Evolutionary conservation across 2,888 invertebrate genomes (phyloP), one percentile per base, ranked within the genome.

Genomic region (Pocota personata): DNA sequence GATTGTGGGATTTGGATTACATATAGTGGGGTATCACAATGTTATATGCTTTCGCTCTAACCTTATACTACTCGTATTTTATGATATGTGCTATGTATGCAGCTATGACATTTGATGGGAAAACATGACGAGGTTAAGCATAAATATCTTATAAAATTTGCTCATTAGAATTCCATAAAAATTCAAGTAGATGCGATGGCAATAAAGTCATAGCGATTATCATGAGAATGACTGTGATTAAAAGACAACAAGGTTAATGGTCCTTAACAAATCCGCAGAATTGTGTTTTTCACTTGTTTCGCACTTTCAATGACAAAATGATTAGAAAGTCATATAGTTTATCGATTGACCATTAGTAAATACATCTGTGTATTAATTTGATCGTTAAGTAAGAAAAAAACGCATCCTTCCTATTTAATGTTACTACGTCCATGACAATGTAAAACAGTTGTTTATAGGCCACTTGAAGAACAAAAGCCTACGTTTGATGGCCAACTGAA

Each of bases 1-100:
- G 60, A 78, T 67, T 77, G 77, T 46, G 46, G 43, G 67, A 72
- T 37, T 58, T 21, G 21, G 46, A 46, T 32, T 58, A 46, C 37
- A 14, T 27, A 50, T 12, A 48, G 24, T 46, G 43, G 55, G 6
- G 4, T 14, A 40, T n/a, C 40, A 19, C 60, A 62, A 62, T 62
- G 50, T 60, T 60, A 27, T 50, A 58, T 71, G 48, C 14, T 71
- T 71, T 58, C 52, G 14, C n/a, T n/a, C n/a, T n/a, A n/a, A n/a
- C n/a, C n/a, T n/a, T n/a, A n/a, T n/a, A 35, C 7, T 37, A 24
- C 48, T 48, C 12, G 7, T 12, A 2, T 21, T 48, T 46, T 46
- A 19, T n/a, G 40, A 12, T 12, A 35, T 3, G n/a, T 10, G 4
- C 40, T 40, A 14, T 40, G 40, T 40, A 14, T 4, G 50, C 50